A percentile compares a stretch with the other conserved stretches of the same genome.
These are phyloP conservation scores for Crotalus tigris DNA, from an alignment of 2,113 vertebrate genomes.

Conservation along the genomic window DNA sequence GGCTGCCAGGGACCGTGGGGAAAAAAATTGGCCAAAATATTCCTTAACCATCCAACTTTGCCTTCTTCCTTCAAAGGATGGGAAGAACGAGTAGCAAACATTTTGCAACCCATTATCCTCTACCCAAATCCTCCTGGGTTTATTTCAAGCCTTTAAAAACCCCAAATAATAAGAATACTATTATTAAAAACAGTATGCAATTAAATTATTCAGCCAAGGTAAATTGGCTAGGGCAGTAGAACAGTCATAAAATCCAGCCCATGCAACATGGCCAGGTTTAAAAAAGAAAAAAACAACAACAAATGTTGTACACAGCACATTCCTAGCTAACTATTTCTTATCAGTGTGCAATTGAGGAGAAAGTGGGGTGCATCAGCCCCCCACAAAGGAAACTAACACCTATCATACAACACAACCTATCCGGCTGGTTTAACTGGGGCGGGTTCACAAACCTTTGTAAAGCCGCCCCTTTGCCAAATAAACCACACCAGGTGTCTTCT, in stretches of 20 bases:
- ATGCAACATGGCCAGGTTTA: not conserved
- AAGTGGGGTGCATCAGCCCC: not conserved
- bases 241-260: not conserved
- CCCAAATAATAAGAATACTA: not conserved
- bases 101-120: too few relatives aligned
- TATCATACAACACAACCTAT: not conserved
- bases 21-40: not conserved
- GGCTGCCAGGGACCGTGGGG: rapidly evolving
- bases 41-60: not conserved
- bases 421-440: not conserved
- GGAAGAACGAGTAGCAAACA: not conserved
- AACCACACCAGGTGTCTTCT: not conserved
- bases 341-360: not conserved
- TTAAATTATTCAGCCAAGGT: constrained; percentile 7
- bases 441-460: not conserved
- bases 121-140: not conserved
- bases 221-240: not conserved
- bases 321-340: constrained; percentile 18
- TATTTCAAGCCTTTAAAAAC: not conserved
- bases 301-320: not conserved
- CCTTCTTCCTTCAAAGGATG: not conserved
- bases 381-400: not conserved
- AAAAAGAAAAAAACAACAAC: not conserved
- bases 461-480: not conserved
- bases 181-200: not conserved